These are phyloP conservation scores for Erebia aethiops DNA, from an alignment of 2,888 invertebrate species.

Conservation along the genomic window DNA sequence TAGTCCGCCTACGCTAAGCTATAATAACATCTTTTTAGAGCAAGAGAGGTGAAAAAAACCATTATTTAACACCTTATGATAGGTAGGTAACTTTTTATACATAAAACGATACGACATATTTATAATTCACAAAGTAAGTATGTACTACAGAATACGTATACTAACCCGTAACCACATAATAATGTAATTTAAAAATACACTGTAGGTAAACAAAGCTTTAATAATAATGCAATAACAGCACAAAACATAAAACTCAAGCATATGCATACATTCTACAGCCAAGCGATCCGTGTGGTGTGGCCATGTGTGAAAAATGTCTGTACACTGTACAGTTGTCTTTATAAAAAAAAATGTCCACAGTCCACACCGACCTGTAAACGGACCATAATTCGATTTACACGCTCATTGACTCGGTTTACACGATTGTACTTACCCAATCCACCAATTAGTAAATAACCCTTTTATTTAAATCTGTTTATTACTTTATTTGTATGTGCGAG, in stretches of 20 bases:
- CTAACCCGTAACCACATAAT: not conserved
- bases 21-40: no score
- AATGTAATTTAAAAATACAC: conserved; percentile 7
- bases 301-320: conserved; percentile 74
- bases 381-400: conserved; percentile 79
- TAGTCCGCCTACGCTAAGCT: no score
- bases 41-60: no score
- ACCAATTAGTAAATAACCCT: conserved; percentile 77
- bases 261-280: conserved; percentile 43
- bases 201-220: conserved; percentile 32
- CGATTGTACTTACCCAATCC: conserved; percentile 66
- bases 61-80: no score
- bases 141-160: no score
- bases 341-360: conserved; percentile 41
- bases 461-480: conserved; percentile 61
- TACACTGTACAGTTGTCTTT: conserved; percentile 60
- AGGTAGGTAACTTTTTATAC: no score
- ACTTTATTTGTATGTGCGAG: conserved; percentile 55
- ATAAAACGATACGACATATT: no score
- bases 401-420: conserved; percentile 74
- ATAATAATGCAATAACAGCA: conserved; percentile 21
- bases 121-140: no score
- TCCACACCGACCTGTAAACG: conserved; percentile 69
- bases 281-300: conserved; percentile 57
- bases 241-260: conserved; percentile 39